Evolutionary conservation across 2,888 invertebrate species (phyloP).

Genomic region (Chaetoderma sp.): DNA sequence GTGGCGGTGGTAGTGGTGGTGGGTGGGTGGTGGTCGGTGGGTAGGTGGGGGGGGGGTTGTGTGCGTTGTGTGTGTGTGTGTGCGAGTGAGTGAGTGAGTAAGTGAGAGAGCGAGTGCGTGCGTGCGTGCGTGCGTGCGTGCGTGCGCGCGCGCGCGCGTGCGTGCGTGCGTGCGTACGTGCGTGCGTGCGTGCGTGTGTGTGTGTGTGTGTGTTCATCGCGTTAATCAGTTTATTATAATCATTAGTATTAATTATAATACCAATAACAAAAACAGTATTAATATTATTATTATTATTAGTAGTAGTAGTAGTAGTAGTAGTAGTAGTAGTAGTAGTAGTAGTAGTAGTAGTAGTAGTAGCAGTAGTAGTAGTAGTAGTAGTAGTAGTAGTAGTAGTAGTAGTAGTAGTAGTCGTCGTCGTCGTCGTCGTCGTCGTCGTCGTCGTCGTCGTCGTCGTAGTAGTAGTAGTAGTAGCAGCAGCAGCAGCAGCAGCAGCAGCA

Average conservation of each 20-base stretch:
- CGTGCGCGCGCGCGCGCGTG: neutral
- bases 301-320: neutral
- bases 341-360: neutral
- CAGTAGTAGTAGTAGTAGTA: neutral
- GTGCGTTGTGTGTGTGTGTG: neutral
- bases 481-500: no score
- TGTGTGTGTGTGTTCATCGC: neutral
- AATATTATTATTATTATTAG: neutral
- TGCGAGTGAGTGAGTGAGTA: neutral
- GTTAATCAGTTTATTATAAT: neutral
- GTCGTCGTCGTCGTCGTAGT: neutral
- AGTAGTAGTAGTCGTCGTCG: no score
- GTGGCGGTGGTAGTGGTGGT: neutral
- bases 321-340: neutral
- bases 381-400: neutral
- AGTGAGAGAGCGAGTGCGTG: neutral
- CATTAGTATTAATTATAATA: neutral
- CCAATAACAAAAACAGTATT: neutral
- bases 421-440: neutral
- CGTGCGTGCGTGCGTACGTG: neutral
- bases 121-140: neutral
- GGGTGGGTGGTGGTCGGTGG: neutral
- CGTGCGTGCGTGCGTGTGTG: neutral
- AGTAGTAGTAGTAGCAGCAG: no score
- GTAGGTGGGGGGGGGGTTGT: neutral